A percentile compares a stretch with the other conserved stretches of the same genome.
These are phyloP conservation scores for Hyles lineata DNA, from an alignment of 2,888 invertebrate species.

Conservation along the genomic window DNA sequence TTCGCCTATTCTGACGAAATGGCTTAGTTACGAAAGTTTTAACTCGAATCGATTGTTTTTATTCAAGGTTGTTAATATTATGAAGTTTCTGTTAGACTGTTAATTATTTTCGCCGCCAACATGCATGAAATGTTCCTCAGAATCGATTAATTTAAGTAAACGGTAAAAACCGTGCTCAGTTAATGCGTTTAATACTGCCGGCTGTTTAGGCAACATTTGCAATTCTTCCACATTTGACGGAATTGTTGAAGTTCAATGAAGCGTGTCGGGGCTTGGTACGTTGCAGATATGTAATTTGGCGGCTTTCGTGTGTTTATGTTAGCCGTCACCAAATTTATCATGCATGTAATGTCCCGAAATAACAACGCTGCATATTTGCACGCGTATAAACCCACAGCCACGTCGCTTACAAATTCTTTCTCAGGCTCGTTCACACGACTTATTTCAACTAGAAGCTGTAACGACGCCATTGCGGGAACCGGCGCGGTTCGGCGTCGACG, in stretches of 20 bases:
- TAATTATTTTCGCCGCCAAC: not conserved
- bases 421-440: constrained; percentile 35
- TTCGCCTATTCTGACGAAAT: constrained; percentile 11
- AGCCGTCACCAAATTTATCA: constrained; percentile 26
- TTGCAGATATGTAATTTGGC: constrained; percentile 8
- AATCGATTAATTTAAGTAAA: not conserved
- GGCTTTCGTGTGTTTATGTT: constrained; percentile 14
- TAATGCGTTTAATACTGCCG: not conserved
- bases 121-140: not conserved
- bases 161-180: not conserved
- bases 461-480: constrained; percentile 52
- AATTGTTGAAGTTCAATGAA: not conserved
- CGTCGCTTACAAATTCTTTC: constrained; percentile 27
- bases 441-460: constrained; percentile 44
- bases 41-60: constrained; percentile 21
- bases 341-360: constrained; percentile 31
- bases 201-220: constrained; percentile 1
- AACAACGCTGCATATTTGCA: constrained; percentile 29
- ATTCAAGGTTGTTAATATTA: constrained; percentile 23
- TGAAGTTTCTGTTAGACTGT: constrained; percentile 6
- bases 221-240: constrained; percentile 18
- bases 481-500: constrained; percentile 38
- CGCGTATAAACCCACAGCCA: constrained; percentile 28
- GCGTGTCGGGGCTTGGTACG: not conserved
- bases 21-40: constrained; percentile 14